Conservation (phyloP, 2,797 vertebrate genomes). For the Iguana delicatissima region DNA sequence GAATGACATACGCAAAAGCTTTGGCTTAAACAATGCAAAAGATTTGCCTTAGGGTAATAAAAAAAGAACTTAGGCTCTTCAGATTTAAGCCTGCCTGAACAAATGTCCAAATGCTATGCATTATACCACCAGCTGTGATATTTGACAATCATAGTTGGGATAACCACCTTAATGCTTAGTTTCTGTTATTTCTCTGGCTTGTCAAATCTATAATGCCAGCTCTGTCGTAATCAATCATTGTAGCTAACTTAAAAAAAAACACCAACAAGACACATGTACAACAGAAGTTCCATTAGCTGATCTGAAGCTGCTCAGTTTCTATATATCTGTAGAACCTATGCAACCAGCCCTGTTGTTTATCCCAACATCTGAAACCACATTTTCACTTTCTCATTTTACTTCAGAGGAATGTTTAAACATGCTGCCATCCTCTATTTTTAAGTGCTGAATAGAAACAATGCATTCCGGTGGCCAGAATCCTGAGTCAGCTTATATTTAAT, state of each 20-base stretch:
- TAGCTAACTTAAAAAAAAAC: neutral
- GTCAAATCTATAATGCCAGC: neutral
- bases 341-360: neutral
- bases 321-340: neutral
- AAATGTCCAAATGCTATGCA: neutral
- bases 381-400: neutral
- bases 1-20: neutral
- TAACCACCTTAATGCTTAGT: neutral
- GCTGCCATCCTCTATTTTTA: neutral
- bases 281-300: neutral
- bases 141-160: rapidly evolving
- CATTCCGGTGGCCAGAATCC: neutral
- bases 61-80: neutral
- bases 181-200: neutral
- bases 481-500: neutral
- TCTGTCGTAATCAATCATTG: neutral
- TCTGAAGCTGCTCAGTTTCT: neutral
- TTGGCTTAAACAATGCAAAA: rapidly evolving
- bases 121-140: too few relatives aligned
- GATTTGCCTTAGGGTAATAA: rapidly evolving
- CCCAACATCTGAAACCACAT: neutral
- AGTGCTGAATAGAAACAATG: neutral
- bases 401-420: neutral
- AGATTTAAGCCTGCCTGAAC: rapidly evolving
- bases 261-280: neutral